Evolutionary conservation across 2,888 invertebrate species (phyloP).

Genomic region (Netelia melanura): DNA sequence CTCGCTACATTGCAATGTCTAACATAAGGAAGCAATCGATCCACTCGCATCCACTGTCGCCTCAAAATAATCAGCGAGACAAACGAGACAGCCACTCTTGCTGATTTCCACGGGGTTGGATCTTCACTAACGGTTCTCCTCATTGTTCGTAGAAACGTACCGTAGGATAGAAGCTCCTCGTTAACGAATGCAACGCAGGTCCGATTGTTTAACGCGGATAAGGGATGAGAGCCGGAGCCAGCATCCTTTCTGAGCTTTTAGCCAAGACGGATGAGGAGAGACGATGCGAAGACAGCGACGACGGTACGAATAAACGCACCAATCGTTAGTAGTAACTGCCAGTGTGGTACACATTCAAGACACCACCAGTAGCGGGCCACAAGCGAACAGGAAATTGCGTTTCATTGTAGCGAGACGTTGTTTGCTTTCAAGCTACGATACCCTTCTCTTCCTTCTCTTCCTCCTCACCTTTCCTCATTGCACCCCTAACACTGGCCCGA

Average conservation of each 20-base stretch:
- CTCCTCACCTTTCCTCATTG: conserved; percentile 66
- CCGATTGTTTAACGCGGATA: conserved; percentile 80
- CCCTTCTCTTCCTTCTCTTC: conserved; percentile 71
- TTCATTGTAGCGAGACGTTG: conserved; percentile 83
- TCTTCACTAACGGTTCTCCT: conserved; percentile 65
- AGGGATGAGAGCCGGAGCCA: conserved; percentile 70
- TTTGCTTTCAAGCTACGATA: conserved; percentile 82
- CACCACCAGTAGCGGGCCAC: conserved; percentile 25
- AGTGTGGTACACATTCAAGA: conserved; percentile 32
- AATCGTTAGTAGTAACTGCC: conserved; percentile 43
- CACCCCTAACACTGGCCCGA: conserved; percentile 19
- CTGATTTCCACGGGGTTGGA: conserved; percentile 53
- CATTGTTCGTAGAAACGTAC: conserved; percentile 9
- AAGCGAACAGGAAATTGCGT: conserved; percentile 83
- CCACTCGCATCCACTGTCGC: background rate
- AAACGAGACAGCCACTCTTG: background rate
- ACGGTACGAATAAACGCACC: conserved; percentile 30
- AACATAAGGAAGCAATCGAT: background rate
- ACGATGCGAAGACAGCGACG: conserved; percentile 61
- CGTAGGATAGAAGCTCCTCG: conserved; percentile 34
- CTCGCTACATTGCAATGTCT: background rate
- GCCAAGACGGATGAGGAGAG: conserved; percentile 79
- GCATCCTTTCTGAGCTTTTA: conserved; percentile 75
- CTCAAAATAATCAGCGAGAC: background rate
- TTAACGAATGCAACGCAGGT: conserved; percentile 79